Conservation (phyloP, 2,113 vertebrate genomes). For the Talpa occidentalis region DNA sequence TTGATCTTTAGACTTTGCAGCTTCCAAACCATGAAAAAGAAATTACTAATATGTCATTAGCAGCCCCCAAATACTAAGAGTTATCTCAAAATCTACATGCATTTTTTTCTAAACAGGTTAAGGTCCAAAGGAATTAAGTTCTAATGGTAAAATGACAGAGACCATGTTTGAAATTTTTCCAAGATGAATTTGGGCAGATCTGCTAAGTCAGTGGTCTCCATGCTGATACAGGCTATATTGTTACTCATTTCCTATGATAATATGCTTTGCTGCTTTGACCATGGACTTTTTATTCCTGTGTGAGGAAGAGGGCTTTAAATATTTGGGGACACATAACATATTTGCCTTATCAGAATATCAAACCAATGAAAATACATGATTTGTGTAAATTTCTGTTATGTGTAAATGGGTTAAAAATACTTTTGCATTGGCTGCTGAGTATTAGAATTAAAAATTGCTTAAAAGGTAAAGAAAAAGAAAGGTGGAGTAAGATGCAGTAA, state of each 20-base stretch:
- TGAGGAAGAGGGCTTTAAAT: not conserved
- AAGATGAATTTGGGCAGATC: not conserved
- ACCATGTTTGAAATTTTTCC: not conserved
- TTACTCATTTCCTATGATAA: not conserved
- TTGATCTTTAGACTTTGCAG: not conserved
- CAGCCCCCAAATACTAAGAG: not conserved
- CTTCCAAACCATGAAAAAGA: not conserved
- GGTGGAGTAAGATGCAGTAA: not conserved
- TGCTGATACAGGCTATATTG: not conserved
- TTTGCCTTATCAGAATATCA: not conserved
- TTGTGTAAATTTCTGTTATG: not conserved
- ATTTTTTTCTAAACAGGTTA: not conserved
- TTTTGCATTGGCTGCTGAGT: not conserved
- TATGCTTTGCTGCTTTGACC: not conserved
- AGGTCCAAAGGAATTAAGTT: not conserved
- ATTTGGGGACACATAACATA: not conserved
- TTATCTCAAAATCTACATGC: not conserved
- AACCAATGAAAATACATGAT: not conserved
- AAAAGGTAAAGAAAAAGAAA: not conserved
- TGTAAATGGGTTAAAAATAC: not conserved
- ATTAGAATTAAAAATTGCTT: conserved; percentile 7
- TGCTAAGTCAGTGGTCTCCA: not conserved
- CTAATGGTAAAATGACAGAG: not conserved
- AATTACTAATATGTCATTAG: not conserved
- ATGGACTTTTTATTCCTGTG: not conserved